Percentiles rank a stretch among this genome's conserved stretches.
Evolutionary conservation across 1,140 invertebrate genomes (phyloP).

Genomic region (Drosophila repleta): DNA sequence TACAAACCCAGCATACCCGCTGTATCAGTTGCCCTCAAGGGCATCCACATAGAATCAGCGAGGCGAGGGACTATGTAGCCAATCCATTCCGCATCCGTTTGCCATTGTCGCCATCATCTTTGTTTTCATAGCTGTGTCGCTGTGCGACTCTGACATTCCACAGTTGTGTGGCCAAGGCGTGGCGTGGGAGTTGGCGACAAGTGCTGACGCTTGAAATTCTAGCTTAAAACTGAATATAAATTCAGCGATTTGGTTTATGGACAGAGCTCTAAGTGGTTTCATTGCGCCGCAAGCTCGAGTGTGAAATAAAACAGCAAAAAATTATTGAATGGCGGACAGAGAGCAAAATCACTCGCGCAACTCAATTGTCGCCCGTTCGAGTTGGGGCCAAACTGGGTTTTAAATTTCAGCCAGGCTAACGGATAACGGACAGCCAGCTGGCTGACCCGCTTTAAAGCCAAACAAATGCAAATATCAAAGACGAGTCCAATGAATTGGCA

Average conservation of each 20-base stretch:
- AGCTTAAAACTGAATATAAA: conserved; percentile 46
- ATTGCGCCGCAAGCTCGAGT: conserved; percentile 58
- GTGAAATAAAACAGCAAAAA: conserved; percentile 35
- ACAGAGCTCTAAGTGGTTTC: conserved; percentile 59
- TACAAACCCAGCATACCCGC: no score
- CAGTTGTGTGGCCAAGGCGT: neutral
- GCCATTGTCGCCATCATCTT: conserved; percentile 24
- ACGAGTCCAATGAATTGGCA: conserved; percentile 38
- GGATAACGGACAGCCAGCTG: conserved; percentile 45
- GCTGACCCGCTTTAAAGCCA: conserved; percentile 69
- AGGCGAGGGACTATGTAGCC: neutral
- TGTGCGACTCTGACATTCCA: conserved; percentile 51
- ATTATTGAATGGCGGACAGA: conserved; percentile 10
- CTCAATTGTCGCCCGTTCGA: conserved; percentile 70
- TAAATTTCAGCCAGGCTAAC: conserved; percentile 53
- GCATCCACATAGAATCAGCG: no score
- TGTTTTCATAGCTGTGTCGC: conserved; percentile 47
- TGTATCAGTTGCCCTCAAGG: no score
- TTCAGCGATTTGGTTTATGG: conserved; percentile 48
- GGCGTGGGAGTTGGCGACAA: conserved; percentile 33
- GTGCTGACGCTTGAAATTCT: conserved; percentile 70
- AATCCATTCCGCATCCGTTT: conserved; percentile 10
- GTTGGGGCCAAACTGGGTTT: conserved; percentile 32
- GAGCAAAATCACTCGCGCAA: conserved; percentile 52
- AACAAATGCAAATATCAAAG: conserved; percentile 71